Base-by-base conservation (phyloP, 2,797 vertebrate genomes). In the Fistularia tabacaria region DNA sequence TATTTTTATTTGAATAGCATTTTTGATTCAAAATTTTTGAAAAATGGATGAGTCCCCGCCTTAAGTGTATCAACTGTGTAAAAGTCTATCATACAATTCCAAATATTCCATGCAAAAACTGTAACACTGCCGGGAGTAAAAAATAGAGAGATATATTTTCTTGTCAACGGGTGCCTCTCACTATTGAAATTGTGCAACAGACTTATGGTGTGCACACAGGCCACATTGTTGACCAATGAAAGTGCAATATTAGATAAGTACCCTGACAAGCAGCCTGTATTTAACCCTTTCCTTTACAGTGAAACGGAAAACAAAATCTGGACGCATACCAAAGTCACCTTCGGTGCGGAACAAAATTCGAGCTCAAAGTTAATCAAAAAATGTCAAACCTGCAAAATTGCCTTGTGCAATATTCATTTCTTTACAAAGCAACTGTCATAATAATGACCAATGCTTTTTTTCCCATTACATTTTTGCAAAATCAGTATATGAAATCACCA, bases 171-270 rank as follows among this genome's bases (percentile, higher is more conserved):
- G 46, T 38, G 59, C 25, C 37, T 59, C 57, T 66, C 25, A 59
- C 49, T 67, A 44, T 14, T 53, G 15, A 46, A 69, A 67, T 58
- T 71, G 63, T 69, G 65, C 56, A 69, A 55, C 14, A 9, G 12
- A 54, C 53, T 61, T 54, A 44, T 14, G 25, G 49, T 59, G 44
- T 56, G 54, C 44, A 76, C 51, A 65, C 56, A 62, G 46, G 45
- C 53, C 47, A 61, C 59, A 71, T 14, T 76, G 70, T 73, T 77
- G 64, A 76, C 59, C 39, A 47, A 62, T 64, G 60, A 51, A 81
- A 84, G 80, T 49, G 47, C 50, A 65, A 57, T 40, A 43, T 57
- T 54, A 81, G 72, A 73, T 69, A 71, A 75, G 54, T 64, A 44
- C n/a, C 49, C 59, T 47, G 47, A 70, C 55, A 77, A 67, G 47